A percentile compares a stretch with the other conserved stretches of the same genome.
These are phyloP conservation scores for Gymnarchus niloticus DNA, from an alignment of 2,113 vertebrate species.

Conservation along the genomic window DNA sequence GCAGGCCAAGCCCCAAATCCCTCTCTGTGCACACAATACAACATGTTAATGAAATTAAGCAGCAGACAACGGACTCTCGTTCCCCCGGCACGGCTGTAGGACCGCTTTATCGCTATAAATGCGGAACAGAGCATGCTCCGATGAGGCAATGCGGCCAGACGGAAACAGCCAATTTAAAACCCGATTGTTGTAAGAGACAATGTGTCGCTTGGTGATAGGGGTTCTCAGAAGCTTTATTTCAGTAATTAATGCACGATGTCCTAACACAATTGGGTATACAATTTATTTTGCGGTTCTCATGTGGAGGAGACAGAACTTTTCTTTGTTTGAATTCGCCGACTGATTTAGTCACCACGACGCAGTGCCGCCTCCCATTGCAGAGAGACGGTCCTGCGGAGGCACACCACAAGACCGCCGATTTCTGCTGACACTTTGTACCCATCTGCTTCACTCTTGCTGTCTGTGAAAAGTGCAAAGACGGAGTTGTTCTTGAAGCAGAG, in stretches of 20 bases:
- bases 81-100: neutral
- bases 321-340: neutral
- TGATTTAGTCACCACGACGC: neutral
- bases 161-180: neutral
- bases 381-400: neutral
- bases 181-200: neutral
- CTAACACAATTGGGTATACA: neutral
- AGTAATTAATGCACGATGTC: neutral
- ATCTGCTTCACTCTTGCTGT: neutral
- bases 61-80: neutral
- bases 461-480: neutral
- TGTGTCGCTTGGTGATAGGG: neutral
- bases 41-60: slow-evolving; percentile 13
- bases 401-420: neutral
- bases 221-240: neutral
- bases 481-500: neutral
- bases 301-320: neutral
- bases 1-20: neutral
- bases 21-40: neutral
- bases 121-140: neutral
- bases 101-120: neutral
- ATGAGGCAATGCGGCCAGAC: neutral
- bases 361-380: neutral
- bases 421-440: neutral
- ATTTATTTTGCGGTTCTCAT: too few species aligned